phyloP scores from a whole-genome alignment of 2,113 vertebrate species.

The Setophaga petechia region DNA sequence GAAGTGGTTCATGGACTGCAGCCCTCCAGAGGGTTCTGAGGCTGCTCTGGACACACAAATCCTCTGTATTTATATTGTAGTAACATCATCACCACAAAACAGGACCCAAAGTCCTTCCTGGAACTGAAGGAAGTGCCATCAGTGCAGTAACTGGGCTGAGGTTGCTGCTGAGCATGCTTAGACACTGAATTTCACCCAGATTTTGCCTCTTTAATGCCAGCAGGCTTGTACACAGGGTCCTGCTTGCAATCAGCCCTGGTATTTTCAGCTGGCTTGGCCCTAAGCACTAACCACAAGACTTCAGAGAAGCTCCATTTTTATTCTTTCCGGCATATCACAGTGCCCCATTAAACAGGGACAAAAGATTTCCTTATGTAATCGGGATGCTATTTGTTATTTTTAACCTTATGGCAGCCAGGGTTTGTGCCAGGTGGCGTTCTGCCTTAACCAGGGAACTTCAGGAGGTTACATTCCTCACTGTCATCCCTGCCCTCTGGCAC shows the following conservation, averaged over 20 bases:
- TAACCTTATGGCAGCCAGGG: slow-evolving; percentile 10
- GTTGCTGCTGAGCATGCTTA: rapidly evolving
- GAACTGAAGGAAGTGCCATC: background rate
- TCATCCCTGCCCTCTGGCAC: background rate
- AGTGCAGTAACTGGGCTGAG: background rate
- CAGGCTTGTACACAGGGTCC: background rate
- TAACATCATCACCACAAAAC: background rate
- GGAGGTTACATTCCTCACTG: background rate
- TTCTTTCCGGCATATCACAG: background rate
- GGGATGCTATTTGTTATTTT: slow-evolving; percentile 42
- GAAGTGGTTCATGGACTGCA: background rate
- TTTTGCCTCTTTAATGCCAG: background rate
- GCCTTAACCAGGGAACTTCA: background rate
- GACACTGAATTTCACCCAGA: background rate
- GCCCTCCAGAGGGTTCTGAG: background rate
- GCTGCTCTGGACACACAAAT: background rate
- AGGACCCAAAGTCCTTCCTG: background rate
- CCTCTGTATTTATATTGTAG: background rate
- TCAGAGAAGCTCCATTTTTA: background rate
- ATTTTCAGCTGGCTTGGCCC: background rate
- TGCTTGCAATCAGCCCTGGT: background rate
- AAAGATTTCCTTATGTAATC: slow-evolving; percentile 22
- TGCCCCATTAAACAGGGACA: background rate
- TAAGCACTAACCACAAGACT: background rate
- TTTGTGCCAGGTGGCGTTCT: slow-evolving; percentile 16